Base-by-base conservation (phyloP, 2,113 vertebrate species). In the Catharus minimus region DNA sequence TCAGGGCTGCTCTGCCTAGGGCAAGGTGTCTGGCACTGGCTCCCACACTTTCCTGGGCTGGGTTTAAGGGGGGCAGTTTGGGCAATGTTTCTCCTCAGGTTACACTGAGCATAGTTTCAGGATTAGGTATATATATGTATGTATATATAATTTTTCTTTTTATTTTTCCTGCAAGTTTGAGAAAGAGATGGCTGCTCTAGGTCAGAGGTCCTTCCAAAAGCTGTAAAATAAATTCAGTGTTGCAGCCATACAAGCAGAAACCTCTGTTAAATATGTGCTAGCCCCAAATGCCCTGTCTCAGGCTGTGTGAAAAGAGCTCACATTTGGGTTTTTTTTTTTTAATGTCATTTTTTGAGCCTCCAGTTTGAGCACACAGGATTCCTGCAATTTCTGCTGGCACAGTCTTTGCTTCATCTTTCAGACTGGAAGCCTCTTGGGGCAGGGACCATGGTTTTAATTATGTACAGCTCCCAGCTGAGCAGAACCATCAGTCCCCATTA, bases 381-480 rank as follows among this genome's bases (percentile, higher is more conserved):
- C 92, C 56, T 16, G 1, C 61, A 72, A 60, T 57, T 87, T 74
- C 79, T 89, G 78, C 89, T 94, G 83, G 88, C 83, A 88, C 83
- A 90, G 88, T 55, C 30, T 69, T 89, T 56, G 43, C 74, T 94
- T 79, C 67, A 32, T 92, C 71, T 92, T 93, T 87, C 89, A 90
- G 84, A 80, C 67, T 93, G 86, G 81, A 85, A 93, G 43, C 58
- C 91, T 95, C 93, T 67, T 76, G 89, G 81, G 94, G 84, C 74
- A 92, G 78, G 71, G 84, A 96, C 89, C 60, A 26, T 74, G 81
- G 81, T 87, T 95, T 96, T 92, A 96, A 92, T 95, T 96, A 95
- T 66, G 75, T 38, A n/a, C n/a, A 92, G 81, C 75, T 96, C 91
- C 91, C 92, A 90, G 78, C 89, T 87, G 93, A 91, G 84, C 81